These are phyloP conservation scores for Tubulanus polymorphus DNA, from an alignment of 2,888 invertebrate species.

Conservation along the genomic window DNA sequence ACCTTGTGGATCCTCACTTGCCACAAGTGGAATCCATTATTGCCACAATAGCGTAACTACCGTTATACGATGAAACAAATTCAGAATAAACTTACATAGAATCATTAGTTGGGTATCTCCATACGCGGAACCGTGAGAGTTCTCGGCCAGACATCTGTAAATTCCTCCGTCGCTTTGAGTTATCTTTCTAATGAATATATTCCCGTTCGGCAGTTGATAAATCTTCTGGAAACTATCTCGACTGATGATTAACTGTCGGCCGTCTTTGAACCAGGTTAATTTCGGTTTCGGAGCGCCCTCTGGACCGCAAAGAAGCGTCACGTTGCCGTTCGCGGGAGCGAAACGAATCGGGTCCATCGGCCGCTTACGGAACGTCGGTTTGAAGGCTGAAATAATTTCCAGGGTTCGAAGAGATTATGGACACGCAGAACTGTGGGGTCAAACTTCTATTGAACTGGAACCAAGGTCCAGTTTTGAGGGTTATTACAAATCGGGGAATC, in stretches of 20 bases:
- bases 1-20: too few species aligned
- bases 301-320: constrained; percentile 82
- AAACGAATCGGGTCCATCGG: constrained; percentile 81
- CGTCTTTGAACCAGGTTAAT: constrained; percentile 87
- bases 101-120: constrained; percentile 30
- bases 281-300: constrained; percentile 81
- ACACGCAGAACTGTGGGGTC: neutral
- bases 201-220: constrained; percentile 78
- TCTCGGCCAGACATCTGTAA: constrained; percentile 39
- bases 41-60: too few species aligned
- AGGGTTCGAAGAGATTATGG: neutral
- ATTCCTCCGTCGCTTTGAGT: constrained; percentile 27
- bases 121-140: constrained; percentile 28
- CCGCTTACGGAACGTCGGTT: constrained; percentile 84
- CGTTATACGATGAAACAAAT: too few species aligned
- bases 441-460: neutral
- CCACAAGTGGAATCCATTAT: too few species aligned
- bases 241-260: constrained; percentile 36
- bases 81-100: constrained; percentile 35
- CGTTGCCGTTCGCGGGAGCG: constrained; percentile 87
- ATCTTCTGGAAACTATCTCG: constrained; percentile 20
- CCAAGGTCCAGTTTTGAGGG: too few species aligned
- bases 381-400: constrained; percentile 48
- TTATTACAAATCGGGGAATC: too few species aligned
- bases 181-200: constrained; percentile 69